Evolutionary conservation across 37 sponge, comb jelly and placozoan genomes (phyloP).

Genomic region (Halisarca cf. caerulea): DNA sequence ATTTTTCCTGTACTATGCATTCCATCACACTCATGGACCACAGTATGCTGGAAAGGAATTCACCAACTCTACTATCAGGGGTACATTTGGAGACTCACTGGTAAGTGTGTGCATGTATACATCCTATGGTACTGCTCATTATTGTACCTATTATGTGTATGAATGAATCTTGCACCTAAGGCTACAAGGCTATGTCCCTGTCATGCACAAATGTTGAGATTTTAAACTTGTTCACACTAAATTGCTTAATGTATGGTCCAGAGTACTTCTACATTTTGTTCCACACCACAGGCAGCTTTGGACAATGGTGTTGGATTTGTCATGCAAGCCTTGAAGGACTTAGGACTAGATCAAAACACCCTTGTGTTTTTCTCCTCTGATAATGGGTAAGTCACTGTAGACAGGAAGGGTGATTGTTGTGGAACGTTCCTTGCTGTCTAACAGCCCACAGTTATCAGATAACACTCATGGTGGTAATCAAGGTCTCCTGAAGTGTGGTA

Average conservation of each 20-base stretch:
- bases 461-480: conserved; percentile 71
- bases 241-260: too few relatives aligned
- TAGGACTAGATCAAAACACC: conserved; percentile 62
- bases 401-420: too few relatives aligned
- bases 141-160: too few relatives aligned
- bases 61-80: conserved; percentile 62
- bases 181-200: too few relatives aligned
- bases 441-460: conserved; percentile 48
- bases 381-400: conserved; percentile 64
- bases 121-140: too few relatives aligned
- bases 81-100: conserved; percentile 72
- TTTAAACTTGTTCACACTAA: too few relatives aligned
- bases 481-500: conserved; percentile 79
- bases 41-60: conserved; percentile 75
- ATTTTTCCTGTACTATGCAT: conserved; percentile 84
- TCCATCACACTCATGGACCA: conserved; percentile 78
- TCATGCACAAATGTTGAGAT: too few relatives aligned
- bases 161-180: too few relatives aligned
- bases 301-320: conserved; percentile 72
- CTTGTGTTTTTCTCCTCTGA: conserved; percentile 84
- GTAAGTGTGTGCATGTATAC: neutral
- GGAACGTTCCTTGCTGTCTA: neutral
- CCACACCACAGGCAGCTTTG: conserved; percentile 39
- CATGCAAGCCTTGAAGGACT: conserved; percentile 36
- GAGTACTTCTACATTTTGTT: neutral